These are phyloP conservation scores for Tipula confusa DNA, from an alignment of 2,888 invertebrate species.

Conservation along the genomic window DNA sequence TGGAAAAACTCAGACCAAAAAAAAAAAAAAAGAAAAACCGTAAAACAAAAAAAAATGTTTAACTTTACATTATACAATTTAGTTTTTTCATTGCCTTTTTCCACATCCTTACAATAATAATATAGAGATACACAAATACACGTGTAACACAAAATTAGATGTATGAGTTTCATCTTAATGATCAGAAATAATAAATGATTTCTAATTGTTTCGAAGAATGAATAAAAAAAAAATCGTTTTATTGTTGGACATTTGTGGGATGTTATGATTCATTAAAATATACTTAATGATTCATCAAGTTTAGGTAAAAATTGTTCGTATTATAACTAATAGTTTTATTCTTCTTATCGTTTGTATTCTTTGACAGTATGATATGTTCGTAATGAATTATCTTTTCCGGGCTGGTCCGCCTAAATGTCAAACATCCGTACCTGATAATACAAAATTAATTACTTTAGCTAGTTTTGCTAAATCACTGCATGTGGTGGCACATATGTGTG, in stretches of 20 bases:
- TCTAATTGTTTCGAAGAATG: neutral
- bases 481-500: neutral
- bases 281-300: conserved; percentile 16
- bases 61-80: conserved; percentile 3
- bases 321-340: neutral
- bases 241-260: neutral
- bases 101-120: neutral
- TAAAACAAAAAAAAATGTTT: neutral
- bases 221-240: too few species aligned
- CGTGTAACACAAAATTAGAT: neutral
- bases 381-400: neutral
- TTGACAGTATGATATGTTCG: neutral
- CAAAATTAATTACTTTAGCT: neutral
- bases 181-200: conserved; percentile 25
- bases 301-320: neutral
- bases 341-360: neutral
- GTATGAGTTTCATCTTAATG: neutral
- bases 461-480: neutral
- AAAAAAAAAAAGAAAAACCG: neutral
- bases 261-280: conserved; percentile 12
- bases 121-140: neutral
- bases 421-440: neutral
- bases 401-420: conserved; percentile 1
- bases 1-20: neutral
- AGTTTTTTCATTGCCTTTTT: conserved; percentile 8